Evolutionary conservation across 2,888 invertebrate genomes (phyloP).

Genomic region (Opisthograptis luteolata): DNA sequence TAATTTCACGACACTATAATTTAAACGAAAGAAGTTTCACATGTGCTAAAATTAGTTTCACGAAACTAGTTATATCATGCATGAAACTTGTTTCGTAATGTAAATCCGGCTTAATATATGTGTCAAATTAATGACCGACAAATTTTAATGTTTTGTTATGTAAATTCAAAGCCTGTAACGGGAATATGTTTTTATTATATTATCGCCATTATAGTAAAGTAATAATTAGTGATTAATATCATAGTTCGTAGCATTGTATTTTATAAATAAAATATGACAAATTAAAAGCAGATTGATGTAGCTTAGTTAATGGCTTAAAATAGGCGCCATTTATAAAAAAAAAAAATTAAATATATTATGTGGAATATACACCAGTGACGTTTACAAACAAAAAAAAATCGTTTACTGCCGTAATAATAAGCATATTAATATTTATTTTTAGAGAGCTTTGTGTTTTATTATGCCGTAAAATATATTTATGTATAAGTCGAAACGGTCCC

Average conservation of each 20-base stretch:
- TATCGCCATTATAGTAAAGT: slow-evolving; percentile 24
- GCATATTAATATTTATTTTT: slow-evolving; percentile 52
- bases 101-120: too few species aligned
- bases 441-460: slow-evolving; percentile 44
- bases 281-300: slow-evolving; percentile 43
- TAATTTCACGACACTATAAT: too few species aligned
- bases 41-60: too few species aligned
- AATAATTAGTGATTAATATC: slow-evolving; percentile 31
- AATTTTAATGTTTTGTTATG: too few species aligned
- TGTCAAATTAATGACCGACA: too few species aligned
- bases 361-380: slow-evolving; percentile 35
- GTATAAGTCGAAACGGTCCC: not conserved
- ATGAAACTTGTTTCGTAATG: too few species aligned
- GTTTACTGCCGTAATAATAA: slow-evolving; percentile 58
- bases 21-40: too few species aligned
- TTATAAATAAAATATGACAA: slow-evolving; percentile 48
- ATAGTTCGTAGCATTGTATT: slow-evolving; percentile 39
- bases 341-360: too few species aligned
- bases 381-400: slow-evolving; percentile 17
- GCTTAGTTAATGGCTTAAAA: slow-evolving; percentile 46
- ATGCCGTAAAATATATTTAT: slow-evolving; percentile 15
- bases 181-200: slow-evolving; percentile 13
- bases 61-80: too few species aligned
- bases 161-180: too few species aligned
- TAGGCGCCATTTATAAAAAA: slow-evolving; percentile 30